Conservation (phyloP, 2,888 invertebrate genomes). For the Torymus texanus region DNA sequence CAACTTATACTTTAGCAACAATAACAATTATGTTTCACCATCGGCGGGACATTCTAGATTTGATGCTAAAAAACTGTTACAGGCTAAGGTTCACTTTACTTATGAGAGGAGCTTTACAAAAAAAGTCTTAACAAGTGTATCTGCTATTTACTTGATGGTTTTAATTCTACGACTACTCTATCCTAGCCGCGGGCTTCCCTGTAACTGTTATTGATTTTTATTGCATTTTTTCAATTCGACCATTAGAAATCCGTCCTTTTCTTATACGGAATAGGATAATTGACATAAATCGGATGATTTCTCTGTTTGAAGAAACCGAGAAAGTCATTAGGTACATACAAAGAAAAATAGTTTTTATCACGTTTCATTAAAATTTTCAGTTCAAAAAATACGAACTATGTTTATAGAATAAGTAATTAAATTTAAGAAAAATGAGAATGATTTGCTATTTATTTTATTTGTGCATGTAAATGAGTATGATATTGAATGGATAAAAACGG, state of each 20-base stretch:
- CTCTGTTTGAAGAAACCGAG: constrained; percentile 21
- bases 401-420: too few relatives aligned
- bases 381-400: too few relatives aligned
- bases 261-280: constrained; percentile 32
- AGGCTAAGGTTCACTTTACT: constrained; percentile 32
- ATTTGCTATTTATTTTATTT: too few relatives aligned
- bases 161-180: constrained; percentile 31
- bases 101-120: constrained; percentile 57
- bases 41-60: constrained; percentile 38
- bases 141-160: constrained; percentile 38
- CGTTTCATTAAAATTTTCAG: too few relatives aligned
- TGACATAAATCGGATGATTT: constrained; percentile 40
- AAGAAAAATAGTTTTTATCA: constrained; percentile 18
- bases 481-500: neutral
- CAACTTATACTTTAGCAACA: constrained; percentile 70
- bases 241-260: constrained; percentile 30
- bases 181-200: constrained; percentile 50
- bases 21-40: constrained; percentile 64
- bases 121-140: constrained; percentile 52
- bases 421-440: too few relatives aligned
- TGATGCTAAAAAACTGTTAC: constrained; percentile 42
- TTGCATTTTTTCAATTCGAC: constrained; percentile 23
- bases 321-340: constrained; percentile 25
- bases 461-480: neutral
- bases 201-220: constrained; percentile 45